phyloP scores from a whole-genome alignment of 2,888 invertebrate species.

The Galerucella pusilla region DNA sequence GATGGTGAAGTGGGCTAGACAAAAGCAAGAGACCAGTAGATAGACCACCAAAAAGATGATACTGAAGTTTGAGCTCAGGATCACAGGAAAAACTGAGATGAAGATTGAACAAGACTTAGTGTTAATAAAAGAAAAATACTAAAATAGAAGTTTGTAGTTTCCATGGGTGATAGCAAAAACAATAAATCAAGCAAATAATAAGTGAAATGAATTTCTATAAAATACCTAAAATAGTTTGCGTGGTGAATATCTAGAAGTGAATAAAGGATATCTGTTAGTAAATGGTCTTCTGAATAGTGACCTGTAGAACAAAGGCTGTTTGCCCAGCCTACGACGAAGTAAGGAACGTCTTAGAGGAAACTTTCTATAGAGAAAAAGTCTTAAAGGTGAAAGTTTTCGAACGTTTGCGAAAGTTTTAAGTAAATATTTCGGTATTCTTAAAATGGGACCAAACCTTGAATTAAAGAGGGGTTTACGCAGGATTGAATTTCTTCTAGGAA shows the following conservation, averaged over 20 bases:
- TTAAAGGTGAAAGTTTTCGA: neutral
- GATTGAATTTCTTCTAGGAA: neutral
- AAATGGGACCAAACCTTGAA: neutral
- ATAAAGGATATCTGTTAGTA: neutral
- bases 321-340: neutral
- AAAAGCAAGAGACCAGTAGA: too few species aligned
- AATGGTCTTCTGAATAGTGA: neutral
- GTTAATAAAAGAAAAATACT: too few species aligned
- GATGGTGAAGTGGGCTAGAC: too few species aligned
- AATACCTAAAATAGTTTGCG: neutral
- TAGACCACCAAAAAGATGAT: too few species aligned
- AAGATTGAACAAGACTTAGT: too few species aligned
- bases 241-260: neutral
- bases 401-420: neutral
- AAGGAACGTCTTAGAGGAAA: neutral
- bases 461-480: neutral
- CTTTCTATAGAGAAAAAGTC: neutral
- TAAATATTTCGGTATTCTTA: neutral
- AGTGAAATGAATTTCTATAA: too few species aligned
- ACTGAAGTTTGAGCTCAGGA: too few species aligned
- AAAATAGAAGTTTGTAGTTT: too few species aligned
- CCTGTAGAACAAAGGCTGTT: neutral
- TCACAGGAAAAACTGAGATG: too few species aligned
- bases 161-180: too few species aligned
- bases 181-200: too few species aligned